These are phyloP conservation scores for Hippopotamyrus pictus DNA, from an alignment of 2,797 vertebrate genomes.

Conservation along the genomic window DNA sequence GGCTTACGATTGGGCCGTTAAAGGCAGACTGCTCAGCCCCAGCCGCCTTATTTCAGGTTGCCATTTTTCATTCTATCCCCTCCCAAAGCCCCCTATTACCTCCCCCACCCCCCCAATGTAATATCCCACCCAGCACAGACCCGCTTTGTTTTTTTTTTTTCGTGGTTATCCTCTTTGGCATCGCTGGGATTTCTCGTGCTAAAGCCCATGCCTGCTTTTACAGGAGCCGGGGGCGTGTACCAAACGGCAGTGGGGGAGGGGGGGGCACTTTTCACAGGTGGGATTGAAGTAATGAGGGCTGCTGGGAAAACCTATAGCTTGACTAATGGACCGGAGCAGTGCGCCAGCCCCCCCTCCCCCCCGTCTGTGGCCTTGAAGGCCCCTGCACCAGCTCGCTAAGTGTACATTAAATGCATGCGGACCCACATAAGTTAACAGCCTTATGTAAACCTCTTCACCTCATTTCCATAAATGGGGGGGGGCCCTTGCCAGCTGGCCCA, in stretches of 20 bases:
- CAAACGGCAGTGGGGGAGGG: no score
- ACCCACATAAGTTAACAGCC: conserved; percentile 15
- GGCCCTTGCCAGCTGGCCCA: neutral
- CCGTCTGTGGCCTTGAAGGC: neutral
- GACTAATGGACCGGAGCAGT: neutral
- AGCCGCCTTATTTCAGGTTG: conserved; percentile 18
- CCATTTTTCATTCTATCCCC: conserved; percentile 29
- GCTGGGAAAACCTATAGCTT: neutral
- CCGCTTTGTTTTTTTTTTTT: neutral
- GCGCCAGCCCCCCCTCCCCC: neutral
- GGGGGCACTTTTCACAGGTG: neutral
- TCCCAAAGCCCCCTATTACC: neutral
- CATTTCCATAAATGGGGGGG: conserved; percentile 22
- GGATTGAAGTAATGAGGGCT: neutral
- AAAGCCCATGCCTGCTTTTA: neutral
- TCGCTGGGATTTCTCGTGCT: neutral
- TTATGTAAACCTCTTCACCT: conserved; percentile 35
- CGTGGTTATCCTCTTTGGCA: neutral
- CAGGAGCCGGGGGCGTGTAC: neutral
- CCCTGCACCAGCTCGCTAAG: neutral
- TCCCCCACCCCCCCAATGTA: neutral
- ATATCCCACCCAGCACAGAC: neutral
- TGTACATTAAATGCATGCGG: conserved; percentile 10
- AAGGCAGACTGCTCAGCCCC: conserved; percentile 14
- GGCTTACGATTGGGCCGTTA: conserved; percentile 35